Percentiles rank a stretch among this genome's conserved stretches.
Evolutionary conservation across 2,113 vertebrate species (phyloP).

Genomic region (Catagonus wagneri): DNA sequence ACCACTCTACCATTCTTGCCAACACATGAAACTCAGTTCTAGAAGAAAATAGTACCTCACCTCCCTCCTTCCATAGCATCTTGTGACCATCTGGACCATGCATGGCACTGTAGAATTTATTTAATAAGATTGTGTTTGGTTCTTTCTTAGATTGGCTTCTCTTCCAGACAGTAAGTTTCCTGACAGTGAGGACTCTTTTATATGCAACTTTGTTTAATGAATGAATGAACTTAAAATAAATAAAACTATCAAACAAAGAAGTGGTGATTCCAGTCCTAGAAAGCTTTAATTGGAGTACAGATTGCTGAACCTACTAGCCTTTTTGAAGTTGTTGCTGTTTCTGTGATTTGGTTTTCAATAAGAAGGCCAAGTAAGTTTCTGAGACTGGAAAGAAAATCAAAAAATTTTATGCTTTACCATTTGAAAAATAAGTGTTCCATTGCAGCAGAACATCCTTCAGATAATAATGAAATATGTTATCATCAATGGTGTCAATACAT

Average conservation of each 20-base stretch:
- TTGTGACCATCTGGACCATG: background rate
- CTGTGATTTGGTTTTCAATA: conserved; percentile 34
- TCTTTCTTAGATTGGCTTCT: background rate
- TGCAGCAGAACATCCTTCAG: background rate
- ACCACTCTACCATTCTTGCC: background rate
- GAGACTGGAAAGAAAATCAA: background rate
- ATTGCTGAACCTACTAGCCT: background rate
- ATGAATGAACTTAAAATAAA: conserved; percentile 29
- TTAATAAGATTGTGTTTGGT: background rate
- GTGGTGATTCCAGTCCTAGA: background rate
- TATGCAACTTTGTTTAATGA: background rate
- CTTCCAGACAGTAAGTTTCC: background rate
- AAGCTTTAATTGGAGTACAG: background rate
- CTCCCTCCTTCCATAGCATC: background rate
- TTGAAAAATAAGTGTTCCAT: conserved; percentile 44
- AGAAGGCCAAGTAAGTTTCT: conserved; percentile 3
- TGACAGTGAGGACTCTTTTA: background rate
- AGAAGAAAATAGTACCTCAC: background rate
- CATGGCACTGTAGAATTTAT: background rate
- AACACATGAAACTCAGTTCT: background rate
- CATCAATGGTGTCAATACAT: background rate
- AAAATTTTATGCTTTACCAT: background rate
- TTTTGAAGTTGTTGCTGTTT: background rate
- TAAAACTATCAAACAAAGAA: background rate
- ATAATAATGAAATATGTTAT: background rate